Base-by-base conservation (phyloP, 2,888 invertebrate species). In the Herminia tarsipennalis region DNA sequence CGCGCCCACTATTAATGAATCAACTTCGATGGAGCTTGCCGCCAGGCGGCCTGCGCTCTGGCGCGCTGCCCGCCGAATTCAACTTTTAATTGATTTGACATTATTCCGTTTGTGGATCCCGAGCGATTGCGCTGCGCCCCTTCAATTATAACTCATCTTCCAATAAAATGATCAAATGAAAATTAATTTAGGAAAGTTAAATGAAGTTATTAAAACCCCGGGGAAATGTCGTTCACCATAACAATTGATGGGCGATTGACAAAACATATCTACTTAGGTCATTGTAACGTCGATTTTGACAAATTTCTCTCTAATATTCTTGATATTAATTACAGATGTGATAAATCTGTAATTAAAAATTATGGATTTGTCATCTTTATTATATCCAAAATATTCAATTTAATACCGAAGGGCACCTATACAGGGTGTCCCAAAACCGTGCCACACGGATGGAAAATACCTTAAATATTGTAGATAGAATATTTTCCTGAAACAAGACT, bases 81-180 rank as follows among this genome's bases (percentile, higher is more conserved):
- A 88, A 88, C 84, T 88, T 88, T 88, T 88, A 89, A 88, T 89
- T 88, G 88, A 88, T 88, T 88, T 85, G 81, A 82, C 84, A 88
- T 88, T 87, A 89, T 88, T 88, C 86, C 84, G 78, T 86, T 86
- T 86, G 85, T 81, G 84, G 78, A 80, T 73, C 76, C 75, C 73
- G 74, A 74, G 72, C 79, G 76, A 82, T 81, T 76, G 77, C 78
- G 79, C 75, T 76, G 77, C 72, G 73, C 83, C 78, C 81, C 82
- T 83, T 82, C 86, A 86, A 88, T 87, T 88, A 86, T 83, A 84
- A 86, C 81, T 87, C 84, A 82, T 83, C 83, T 78, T 62, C 72
- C 77, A 78, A 82, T 82, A 76, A 86, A 86, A 86, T 86, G 81
- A 85, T 88, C 83, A 86, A 87, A 86, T 82, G 83, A 83, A 86